Percentiles rank a stretch among this genome's conserved stretches.
Conservation (phyloP, 2,113 vertebrate genomes). For the Neotragus pygmaeus region DNA sequence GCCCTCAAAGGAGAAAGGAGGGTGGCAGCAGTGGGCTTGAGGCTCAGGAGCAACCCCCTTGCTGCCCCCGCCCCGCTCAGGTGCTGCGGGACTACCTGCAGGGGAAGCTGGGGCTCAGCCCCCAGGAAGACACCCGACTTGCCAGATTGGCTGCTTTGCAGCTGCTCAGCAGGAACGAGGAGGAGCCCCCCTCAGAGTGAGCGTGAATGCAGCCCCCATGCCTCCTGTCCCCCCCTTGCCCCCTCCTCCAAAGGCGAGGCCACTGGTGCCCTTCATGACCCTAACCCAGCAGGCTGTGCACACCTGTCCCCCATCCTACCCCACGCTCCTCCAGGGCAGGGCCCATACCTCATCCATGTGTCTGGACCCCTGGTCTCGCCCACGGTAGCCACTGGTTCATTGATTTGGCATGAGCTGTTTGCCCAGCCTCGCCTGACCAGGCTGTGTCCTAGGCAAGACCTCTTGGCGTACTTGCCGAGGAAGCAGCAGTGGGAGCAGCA, state of each 20-base stretch:
- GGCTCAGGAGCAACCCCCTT: not conserved
- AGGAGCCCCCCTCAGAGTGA: slow-evolving; percentile 61
- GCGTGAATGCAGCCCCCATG: not conserved
- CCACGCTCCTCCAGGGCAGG: not conserved
- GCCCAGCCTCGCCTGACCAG: not conserved
- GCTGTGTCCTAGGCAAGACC: slow-evolving; percentile 79
- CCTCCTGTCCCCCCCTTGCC: not conserved
- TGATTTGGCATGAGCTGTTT: not conserved
- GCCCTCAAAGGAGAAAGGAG: not conserved
- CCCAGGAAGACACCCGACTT: slow-evolving; percentile 69
- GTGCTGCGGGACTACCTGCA: slow-evolving; percentile 84
- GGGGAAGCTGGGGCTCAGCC: slow-evolving; percentile 76
- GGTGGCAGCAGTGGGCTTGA: not conserved
- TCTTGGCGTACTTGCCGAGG: slow-evolving; percentile 84
- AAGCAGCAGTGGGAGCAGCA: slow-evolving; percentile 61
- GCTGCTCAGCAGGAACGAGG: slow-evolving; percentile 52
- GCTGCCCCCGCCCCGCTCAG: slow-evolving; percentile 67
- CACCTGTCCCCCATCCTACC: not conserved
- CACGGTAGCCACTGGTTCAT: not conserved
- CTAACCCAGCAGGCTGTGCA: not conserved
- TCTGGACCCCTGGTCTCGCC: not conserved
- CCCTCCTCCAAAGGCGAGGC: not conserved
- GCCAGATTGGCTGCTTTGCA: slow-evolving; percentile 83
- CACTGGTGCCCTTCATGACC: not conserved
- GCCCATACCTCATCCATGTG: not conserved